phyloP scores from a whole-genome alignment of 2,797 vertebrate species.

The Coendou prehensilis region DNA sequence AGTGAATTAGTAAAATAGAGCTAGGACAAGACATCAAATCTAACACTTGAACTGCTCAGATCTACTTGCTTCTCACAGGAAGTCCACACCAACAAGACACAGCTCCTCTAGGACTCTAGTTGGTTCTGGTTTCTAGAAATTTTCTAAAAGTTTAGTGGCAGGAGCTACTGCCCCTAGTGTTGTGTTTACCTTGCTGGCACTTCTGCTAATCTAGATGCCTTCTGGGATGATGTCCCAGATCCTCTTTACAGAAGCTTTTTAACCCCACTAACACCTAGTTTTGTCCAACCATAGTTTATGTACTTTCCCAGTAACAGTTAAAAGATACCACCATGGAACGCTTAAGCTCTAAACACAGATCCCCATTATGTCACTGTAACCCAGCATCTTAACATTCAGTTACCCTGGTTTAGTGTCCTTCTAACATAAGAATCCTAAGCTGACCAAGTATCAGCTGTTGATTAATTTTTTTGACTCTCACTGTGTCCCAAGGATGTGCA shows the following conservation, averaged over 20 bases:
- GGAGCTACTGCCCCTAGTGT: background rate
- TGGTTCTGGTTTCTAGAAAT: slow-evolving; percentile 23
- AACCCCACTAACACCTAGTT: background rate
- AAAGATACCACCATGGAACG: background rate
- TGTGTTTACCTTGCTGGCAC: background rate
- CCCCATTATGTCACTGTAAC: background rate
- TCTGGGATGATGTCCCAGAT: background rate
- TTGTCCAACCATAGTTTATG: background rate
- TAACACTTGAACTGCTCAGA: background rate
- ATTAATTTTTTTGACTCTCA: background rate
- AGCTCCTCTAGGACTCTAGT: background rate
- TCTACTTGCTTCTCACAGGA: background rate
- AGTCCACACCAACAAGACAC: background rate
- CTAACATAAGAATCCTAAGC: background rate
- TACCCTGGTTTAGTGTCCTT: background rate
- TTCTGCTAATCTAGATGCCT: background rate
- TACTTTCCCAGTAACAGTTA: background rate
- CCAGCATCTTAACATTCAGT: background rate
- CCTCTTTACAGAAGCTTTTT: background rate
- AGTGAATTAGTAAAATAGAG: background rate
- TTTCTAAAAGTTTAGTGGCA: background rate
- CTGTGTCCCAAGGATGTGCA: background rate
- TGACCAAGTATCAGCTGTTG: background rate
- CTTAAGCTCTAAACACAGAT: background rate
- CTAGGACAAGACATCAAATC: background rate